Conservation (phyloP, 2,888 invertebrate species). For the Yponomeuta cagnagella region DNA sequence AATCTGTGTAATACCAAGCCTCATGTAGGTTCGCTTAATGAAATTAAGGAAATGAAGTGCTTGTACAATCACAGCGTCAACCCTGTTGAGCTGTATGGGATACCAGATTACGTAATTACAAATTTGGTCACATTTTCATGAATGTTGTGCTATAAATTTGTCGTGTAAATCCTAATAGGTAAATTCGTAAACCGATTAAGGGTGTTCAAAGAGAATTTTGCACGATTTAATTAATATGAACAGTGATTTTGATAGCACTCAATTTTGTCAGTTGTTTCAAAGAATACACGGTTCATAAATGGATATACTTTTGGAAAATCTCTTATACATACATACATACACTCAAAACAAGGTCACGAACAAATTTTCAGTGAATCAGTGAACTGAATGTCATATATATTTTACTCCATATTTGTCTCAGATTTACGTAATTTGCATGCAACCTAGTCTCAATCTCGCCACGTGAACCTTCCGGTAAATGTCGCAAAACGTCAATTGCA, state of each 20-base stretch:
- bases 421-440: not conserved
- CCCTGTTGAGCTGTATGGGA: not conserved
- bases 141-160: not conserved
- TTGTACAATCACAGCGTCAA: constrained; percentile 21
- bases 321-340: no score
- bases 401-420: not conserved
- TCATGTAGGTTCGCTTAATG: constrained; percentile 35
- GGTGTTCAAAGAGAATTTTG: no score
- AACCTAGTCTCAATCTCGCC: not conserved
- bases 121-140: not conserved
- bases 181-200: not conserved
- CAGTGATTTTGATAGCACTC: no score
- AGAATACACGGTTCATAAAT: no score
- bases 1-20: not conserved
- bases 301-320: no score
- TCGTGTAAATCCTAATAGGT: not conserved
- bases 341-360: no score
- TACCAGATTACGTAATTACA: not conserved
- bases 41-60: constrained; percentile 50
- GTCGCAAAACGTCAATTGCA: constrained; percentile 1
- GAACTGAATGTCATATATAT: no score
- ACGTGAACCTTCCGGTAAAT: not conserved
- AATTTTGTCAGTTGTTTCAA: no score
- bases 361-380: no score
- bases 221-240: no score